Evolutionary conservation across 2,888 invertebrate genomes (phyloP).

Genomic region (Drosophila parthenogenetica): DNA sequence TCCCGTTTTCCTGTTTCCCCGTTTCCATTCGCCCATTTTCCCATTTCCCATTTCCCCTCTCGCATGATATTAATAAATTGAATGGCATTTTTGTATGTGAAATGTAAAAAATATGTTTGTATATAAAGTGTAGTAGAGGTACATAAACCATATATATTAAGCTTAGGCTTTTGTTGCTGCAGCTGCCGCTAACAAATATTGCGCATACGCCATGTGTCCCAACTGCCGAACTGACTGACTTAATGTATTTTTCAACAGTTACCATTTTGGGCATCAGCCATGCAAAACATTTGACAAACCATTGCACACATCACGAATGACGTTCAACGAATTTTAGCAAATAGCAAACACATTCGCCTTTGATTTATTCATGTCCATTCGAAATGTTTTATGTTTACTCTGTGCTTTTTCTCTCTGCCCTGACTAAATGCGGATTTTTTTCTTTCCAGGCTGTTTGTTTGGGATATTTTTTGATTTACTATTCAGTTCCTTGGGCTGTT

Average conservation of each 20-base stretch:
- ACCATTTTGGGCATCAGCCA: slow-evolving; percentile 53
- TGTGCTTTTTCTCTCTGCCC: too few relatives aligned
- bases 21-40: not conserved
- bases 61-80: slow-evolving; percentile 75
- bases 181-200: slow-evolving; percentile 61
- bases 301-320: slow-evolving; percentile 27
- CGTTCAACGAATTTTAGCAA: slow-evolving; percentile 35
- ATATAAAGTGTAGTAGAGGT: slow-evolving; percentile 34
- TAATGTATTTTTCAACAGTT: slow-evolving; percentile 54
- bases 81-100: slow-evolving; percentile 58
- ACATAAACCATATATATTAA: slow-evolving; percentile 17
- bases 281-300: slow-evolving; percentile 47
- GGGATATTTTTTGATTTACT: slow-evolving; percentile 27
- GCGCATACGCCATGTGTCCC: slow-evolving; percentile 4
- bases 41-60: too few relatives aligned
- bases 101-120: not conserved
- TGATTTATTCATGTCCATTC: slow-evolving; percentile 53
- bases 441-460: slow-evolving; percentile 10
- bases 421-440: not conserved
- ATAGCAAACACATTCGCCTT: slow-evolving; percentile 34
- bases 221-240: slow-evolving; percentile 46
- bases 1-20: slow-evolving; percentile 17
- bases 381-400: not conserved
- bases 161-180: slow-evolving; percentile 72
- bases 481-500: slow-evolving; percentile 24